A percentile compares a stretch with the other conserved stretches of the same genome.
Evolutionary conservation across 2,113 vertebrate species (phyloP).

Genomic region (Mixornis gularis): DNA sequence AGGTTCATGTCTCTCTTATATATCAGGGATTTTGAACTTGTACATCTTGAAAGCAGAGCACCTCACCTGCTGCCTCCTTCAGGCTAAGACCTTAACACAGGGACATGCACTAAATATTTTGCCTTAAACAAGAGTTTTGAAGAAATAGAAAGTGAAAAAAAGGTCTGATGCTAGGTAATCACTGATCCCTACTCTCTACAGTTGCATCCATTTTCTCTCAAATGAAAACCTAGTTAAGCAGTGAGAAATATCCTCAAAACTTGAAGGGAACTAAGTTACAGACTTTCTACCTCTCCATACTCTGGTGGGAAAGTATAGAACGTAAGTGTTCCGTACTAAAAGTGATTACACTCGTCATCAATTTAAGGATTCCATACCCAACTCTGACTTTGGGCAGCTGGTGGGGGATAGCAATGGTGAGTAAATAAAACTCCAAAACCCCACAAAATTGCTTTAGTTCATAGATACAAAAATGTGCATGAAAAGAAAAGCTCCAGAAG

Average conservation of each 20-base stretch:
- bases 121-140: neutral
- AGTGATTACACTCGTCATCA: neutral
- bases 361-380: neutral
- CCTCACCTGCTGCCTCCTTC: neutral
- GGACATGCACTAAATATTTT: neutral
- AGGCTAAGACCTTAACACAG: neutral
- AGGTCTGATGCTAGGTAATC: neutral
- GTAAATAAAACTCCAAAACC: neutral
- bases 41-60: neutral
- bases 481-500: neutral
- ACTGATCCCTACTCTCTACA: neutral
- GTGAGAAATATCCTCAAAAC: neutral
- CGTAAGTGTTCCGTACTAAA: neutral
- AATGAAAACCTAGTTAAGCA: neutral
- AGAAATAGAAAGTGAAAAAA: neutral
- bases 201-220: neutral
- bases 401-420: fast-evolving
- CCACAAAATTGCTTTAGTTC: neutral
- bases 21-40: neutral
- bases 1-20: neutral
- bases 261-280: neutral
- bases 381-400: fast-evolving
- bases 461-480: fast-evolving
- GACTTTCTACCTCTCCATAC: fast-evolving
- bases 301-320: neutral